These are phyloP conservation scores for Listronotus bonariensis DNA, from an alignment of 1,140 invertebrate genomes.

Conservation along the genomic window DNA sequence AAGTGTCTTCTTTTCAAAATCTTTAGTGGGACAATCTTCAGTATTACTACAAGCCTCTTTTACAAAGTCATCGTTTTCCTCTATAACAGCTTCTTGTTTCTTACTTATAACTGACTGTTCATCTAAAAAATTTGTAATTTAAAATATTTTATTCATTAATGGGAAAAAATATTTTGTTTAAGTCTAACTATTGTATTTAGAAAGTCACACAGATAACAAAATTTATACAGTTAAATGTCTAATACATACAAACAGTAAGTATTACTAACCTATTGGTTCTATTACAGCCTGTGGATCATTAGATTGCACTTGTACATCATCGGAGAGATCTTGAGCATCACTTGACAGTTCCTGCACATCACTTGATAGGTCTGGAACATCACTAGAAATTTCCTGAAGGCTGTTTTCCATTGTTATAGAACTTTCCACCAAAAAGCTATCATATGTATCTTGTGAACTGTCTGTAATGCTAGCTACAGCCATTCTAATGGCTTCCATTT, in stretches of 20 bases:
- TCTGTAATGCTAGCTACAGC: slow-evolving; percentile 39
- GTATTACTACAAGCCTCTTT: background rate
- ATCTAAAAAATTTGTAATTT: too few relatives aligned
- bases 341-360: slow-evolving; percentile 1
- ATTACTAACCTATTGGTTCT: too few relatives aligned
- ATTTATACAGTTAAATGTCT: too few relatives aligned
- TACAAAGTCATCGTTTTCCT: background rate
- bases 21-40: background rate
- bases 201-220: too few relatives aligned
- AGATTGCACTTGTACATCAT: background rate
- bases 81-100: background rate
- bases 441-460: slow-evolving; percentile 32
- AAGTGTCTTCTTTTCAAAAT: background rate
- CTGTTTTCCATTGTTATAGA: background rate
- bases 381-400: slow-evolving; percentile 1
- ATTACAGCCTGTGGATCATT: too few relatives aligned
- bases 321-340: background rate
- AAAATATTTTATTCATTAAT: too few relatives aligned
- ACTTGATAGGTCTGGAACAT: slow-evolving; percentile 3
- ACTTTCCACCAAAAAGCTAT: slow-evolving; percentile 21
- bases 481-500: slow-evolving; percentile 40
- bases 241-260: too few relatives aligned
- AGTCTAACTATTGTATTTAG: too few relatives aligned
- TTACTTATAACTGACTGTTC: too few relatives aligned
- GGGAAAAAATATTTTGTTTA: too few relatives aligned